Conservation (phyloP, 2,888 invertebrate genomes). For the Nephrotoma flavescens region DNA sequence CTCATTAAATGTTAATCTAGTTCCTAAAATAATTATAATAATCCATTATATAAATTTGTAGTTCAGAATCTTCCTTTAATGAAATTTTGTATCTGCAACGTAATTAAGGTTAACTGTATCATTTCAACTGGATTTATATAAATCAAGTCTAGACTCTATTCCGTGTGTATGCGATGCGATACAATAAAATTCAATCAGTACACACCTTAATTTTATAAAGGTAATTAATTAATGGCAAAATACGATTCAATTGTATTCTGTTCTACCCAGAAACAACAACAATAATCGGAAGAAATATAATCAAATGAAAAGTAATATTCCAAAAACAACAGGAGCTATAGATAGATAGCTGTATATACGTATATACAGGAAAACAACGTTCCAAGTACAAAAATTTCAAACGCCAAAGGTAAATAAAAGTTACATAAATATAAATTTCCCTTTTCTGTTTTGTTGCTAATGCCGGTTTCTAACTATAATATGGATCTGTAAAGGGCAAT, state of each 20-base stretch:
- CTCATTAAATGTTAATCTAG: too few species aligned
- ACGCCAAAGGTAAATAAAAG: not conserved
- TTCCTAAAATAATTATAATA: too few species aligned
- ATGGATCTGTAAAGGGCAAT: not conserved
- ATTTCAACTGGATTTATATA: not conserved
- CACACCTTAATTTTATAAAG: not conserved
- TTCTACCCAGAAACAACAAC: not conserved
- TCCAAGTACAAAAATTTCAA: not conserved
- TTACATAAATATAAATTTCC: not conserved
- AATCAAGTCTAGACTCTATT: not conserved
- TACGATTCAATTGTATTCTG: not conserved
- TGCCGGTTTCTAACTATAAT: not conserved
- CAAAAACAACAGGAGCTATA: not conserved
- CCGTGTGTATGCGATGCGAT: not conserved
- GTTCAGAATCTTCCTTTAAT: not conserved
- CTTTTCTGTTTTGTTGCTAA: not conserved
- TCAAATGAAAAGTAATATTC: not conserved
- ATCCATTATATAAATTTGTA: not conserved
- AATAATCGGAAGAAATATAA: not conserved
- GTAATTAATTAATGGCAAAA: not conserved
- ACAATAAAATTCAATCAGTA: not conserved
- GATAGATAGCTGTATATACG: not conserved
- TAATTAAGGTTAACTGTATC: not conserved
- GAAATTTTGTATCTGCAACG: not conserved
- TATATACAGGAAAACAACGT: not conserved